These are phyloP conservation scores for Dioctria rufipes DNA, from an alignment of 2,888 invertebrate species.

Conservation along the genomic window DNA sequence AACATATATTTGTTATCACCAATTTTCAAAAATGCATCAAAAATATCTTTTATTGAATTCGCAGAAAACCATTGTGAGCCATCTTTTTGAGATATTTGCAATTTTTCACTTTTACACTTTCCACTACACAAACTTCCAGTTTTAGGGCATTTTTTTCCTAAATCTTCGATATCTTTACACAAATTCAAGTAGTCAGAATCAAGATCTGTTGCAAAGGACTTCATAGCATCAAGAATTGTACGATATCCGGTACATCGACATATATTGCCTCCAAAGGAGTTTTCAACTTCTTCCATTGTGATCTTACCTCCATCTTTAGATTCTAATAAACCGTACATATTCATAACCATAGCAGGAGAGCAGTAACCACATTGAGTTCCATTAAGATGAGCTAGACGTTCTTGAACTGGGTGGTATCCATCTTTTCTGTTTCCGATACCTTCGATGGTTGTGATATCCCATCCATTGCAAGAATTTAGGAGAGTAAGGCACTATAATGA, in stretches of 20 bases:
- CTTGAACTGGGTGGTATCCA: slow-evolving; percentile 78
- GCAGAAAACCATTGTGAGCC: slow-evolving; percentile 75
- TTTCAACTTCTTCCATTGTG: slow-evolving; percentile 75
- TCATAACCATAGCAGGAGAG: slow-evolving; percentile 84
- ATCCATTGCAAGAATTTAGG: slow-evolving; percentile 75
- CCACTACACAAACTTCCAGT: slow-evolving; percentile 61
- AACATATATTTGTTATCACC: slow-evolving; percentile 74
- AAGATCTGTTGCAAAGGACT: slow-evolving; percentile 72
- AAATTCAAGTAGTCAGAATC: slow-evolving; percentile 62
- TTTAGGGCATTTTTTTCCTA: slow-evolving; percentile 65
- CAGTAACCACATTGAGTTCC: slow-evolving; percentile 81
- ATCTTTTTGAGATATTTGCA: slow-evolving; percentile 70
- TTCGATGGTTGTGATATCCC: slow-evolving; percentile 80
- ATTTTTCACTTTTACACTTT: slow-evolving; percentile 64
- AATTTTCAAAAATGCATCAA: slow-evolving; percentile 73
- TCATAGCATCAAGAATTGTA: slow-evolving; percentile 74
- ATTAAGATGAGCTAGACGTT: slow-evolving; percentile 74
- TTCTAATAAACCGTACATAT: slow-evolving; percentile 75
- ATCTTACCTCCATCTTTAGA: slow-evolving; percentile 67
- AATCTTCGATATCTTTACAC: slow-evolving; percentile 71
- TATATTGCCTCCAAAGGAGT: slow-evolving; percentile 78
- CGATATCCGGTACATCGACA: slow-evolving; percentile 79
- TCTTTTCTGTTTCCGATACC: slow-evolving; percentile 76
- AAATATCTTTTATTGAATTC: slow-evolving; percentile 73
- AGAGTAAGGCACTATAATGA: slow-evolving; percentile 75